Percentiles rank a stretch among this genome's conserved stretches.
Evolutionary conservation across 2,888 invertebrate species (phyloP).

Genomic region (Lampropteryx suffumata): DNA sequence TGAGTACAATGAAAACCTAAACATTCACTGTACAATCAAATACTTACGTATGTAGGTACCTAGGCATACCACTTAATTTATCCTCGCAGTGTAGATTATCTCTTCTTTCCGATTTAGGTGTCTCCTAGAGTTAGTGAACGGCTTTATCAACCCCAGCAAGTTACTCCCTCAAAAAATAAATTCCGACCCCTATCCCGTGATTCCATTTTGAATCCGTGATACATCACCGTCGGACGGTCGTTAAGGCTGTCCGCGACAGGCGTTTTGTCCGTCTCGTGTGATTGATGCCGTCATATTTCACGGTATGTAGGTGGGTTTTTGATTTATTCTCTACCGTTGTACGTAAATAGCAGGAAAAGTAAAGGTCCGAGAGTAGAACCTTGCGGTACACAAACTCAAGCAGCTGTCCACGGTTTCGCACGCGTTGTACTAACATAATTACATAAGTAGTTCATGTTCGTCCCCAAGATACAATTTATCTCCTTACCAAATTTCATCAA

Average conservation of each 20-base stretch:
- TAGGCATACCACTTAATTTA: no score
- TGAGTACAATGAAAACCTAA: no score
- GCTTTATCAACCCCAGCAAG: background rate
- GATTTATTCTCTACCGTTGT: background rate
- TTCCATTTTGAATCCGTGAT: background rate
- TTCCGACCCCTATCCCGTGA: background rate
- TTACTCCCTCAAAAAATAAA: background rate
- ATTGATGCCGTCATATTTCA: constrained; percentile 18
- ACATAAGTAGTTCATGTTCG: no score
- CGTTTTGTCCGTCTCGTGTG: constrained; percentile 8
- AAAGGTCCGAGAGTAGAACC: background rate
- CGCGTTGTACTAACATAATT: no score
- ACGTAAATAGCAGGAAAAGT: background rate
- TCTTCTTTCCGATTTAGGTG: no score
- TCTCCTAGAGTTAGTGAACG: no score
- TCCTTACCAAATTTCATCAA: no score
- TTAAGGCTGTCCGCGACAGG: constrained; percentile 3
- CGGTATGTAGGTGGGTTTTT: constrained; percentile 4
- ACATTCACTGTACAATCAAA: no score
- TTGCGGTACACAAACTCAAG: background rate
- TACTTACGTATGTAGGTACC: no score
- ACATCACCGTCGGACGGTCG: constrained; percentile 11
- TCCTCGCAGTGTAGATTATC: no score
- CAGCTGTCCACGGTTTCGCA: no score
- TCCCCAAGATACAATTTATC: no score